phyloP scores from a whole-genome alignment of 2,797 vertebrate species.

The Cyprinodon diabolis region DNA sequence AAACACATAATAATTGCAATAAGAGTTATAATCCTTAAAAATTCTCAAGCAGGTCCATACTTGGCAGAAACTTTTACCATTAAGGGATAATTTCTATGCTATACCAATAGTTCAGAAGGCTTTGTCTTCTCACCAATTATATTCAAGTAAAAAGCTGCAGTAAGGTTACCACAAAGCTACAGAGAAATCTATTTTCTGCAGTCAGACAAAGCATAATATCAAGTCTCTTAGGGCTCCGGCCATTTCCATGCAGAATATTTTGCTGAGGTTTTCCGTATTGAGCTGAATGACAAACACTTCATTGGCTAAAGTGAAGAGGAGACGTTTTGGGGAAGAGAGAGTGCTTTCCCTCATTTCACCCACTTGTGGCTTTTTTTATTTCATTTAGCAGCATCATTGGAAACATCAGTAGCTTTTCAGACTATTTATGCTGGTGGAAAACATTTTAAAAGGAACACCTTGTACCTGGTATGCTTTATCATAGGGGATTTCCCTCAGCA shows the following conservation, averaged over 20 bases:
- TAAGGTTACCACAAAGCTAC: slow-evolving; percentile 20
- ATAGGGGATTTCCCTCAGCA: neutral
- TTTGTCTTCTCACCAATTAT: neutral
- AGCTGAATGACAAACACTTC: slow-evolving; percentile 70
- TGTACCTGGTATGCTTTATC: neutral
- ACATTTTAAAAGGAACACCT: neutral
- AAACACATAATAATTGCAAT: neutral
- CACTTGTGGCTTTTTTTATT: slow-evolving; percentile 56
- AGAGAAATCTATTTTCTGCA: slow-evolving; percentile 40
- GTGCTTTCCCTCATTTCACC: slow-evolving; percentile 51
- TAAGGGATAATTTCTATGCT: neutral
- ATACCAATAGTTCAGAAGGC: neutral
- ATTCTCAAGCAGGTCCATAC: neutral
- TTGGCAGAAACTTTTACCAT: neutral
- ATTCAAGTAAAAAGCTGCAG: neutral
- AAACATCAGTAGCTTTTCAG: slow-evolving; percentile 11
- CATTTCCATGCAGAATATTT: slow-evolving; percentile 45
- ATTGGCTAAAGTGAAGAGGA: slow-evolving; percentile 55
- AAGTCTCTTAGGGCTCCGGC: slow-evolving; percentile 42
- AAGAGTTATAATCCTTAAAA: neutral
- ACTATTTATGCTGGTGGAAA: slow-evolving; percentile 7
- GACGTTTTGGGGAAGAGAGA: slow-evolving; percentile 33
- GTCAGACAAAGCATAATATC: slow-evolving; percentile 35
- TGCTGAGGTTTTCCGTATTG: slow-evolving; percentile 58
- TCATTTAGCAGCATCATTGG: slow-evolving; percentile 34